Evolutionary conservation across 2,888 invertebrate species (phyloP), one percentile per base, ranked within the genome.

Genomic region (Trichopria drosophilae): DNA sequence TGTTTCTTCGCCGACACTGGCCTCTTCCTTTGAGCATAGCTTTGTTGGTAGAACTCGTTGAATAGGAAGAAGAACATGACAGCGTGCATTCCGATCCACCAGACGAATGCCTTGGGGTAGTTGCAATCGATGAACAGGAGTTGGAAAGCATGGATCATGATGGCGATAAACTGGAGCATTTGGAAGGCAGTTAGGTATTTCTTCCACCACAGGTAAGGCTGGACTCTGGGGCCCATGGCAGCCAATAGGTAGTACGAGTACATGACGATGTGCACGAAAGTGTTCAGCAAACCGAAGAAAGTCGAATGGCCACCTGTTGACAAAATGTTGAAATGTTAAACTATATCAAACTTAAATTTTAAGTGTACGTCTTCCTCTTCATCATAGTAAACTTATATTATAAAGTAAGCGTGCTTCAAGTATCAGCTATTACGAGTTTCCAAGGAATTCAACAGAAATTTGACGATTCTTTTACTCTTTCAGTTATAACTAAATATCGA

Each of bases 211-310:
- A 95, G 81, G 73, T 87, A 95, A 67, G 84, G 86, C 76, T 90
- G 88, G 76, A 90, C 83, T 42, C 82, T 80, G 6, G 94, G 94
- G 51, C 96, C 95, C 78, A 94, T 81, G 23, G 95, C 95, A 39
- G 94, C 86, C 69, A 95, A 78, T 80, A 96, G 82, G 72, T 94
- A 94, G 79, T 96, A 97, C 4, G 86, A 80, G 78, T 97, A 96
- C 96, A 97, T 97, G 61, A 96, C 81, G 66, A 96, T 88, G 78
- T 97, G 96, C n/a, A 97, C 94, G 76, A 94, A 94, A 1, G 94
- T 93, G 78, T 96, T 97, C 68, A 95, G 80, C 64, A 94, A 81
- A 2, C 94, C 92, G 76, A 96, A 96, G 83, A 96, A 96, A 4
- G 96, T 94, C 65, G 93, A 93, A 76, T 96, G 95, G 23, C 96